Evolutionary conservation across 2,797 vertebrate genomes (phyloP), one percentile per base, ranked within the genome.

Genomic region (Loriculus beryllinus): DNA sequence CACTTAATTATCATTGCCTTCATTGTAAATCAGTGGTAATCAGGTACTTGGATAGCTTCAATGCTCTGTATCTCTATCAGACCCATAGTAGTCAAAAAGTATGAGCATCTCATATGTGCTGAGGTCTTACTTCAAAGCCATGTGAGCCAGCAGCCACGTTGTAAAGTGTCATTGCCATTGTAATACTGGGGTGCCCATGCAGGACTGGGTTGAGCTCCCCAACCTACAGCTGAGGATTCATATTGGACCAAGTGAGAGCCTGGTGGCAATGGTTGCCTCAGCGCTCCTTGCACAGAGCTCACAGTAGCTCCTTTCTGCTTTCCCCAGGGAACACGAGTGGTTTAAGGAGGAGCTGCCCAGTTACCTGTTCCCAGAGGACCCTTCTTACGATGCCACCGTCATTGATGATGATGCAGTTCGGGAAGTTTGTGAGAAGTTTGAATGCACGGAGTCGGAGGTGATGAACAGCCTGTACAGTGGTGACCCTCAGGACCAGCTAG

Each of bases 341-440:
- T 99, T 99, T 96, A 99, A 99, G 90, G 98, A 99, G 97, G 99
- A 99, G 96, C 98, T 99, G 81, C 99, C 99, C 56, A 98, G 97
- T 82, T 99, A 99, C 97, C 97, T 99, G 88, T 99, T 99, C 97
- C 99, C 99, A 0, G 99, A 99, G 97, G 99, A 99, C 94, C 98
- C 99, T 8, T 99, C 99, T 2, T 99, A 99, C 2, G 99, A 99
- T 3, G 96, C 98, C 90, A 99, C 99, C 0, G 98, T 99, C 56
- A 97, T 99, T 37, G 99, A 99, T 2, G 99, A 99, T 28, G 99
- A 99, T 23, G 99, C 99, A 0, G 98, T 99, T 88, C 98, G 98
- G 62, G 99, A 99, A 97, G 99, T 99, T 57, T 99, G 99, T 75
- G 99, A 99, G 20, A 99, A 99, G 97, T 99, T 99, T 78, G 99